These are phyloP conservation scores for Dinothrombium tinctorium DNA, from an alignment of 1,140 invertebrate species.

Conservation along the genomic window DNA sequence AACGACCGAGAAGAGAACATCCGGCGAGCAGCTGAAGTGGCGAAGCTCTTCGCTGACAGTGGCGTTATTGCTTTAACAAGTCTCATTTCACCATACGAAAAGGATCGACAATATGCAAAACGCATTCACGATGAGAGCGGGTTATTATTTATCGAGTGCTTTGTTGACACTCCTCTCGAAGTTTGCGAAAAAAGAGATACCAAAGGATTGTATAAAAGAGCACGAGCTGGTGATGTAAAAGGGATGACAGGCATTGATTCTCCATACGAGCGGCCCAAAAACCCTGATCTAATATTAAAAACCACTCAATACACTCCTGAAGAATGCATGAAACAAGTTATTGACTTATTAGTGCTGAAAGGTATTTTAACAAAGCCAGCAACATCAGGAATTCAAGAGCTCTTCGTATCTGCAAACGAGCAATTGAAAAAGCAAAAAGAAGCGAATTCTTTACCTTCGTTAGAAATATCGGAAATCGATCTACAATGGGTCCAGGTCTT, in stretches of 20 bases:
- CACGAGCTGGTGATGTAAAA: constrained; percentile 71
- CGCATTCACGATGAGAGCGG: constrained; percentile 62
- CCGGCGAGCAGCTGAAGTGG: constrained; percentile 77
- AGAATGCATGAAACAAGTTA: constrained; percentile 52
- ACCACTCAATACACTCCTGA: constrained; percentile 53
- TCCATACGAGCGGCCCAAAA: constrained; percentile 63
- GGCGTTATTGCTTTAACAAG: constrained; percentile 84
- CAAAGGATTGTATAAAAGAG: constrained; percentile 95
- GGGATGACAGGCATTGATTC: constrained; percentile 97
- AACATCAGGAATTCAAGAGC: constrained; percentile 35
- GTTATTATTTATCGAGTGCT: constrained; percentile 86
- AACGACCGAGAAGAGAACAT: constrained; percentile 96
- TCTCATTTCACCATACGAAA: constrained; percentile 88
- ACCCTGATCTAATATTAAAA: constrained; percentile 62
- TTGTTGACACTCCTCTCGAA: constrained; percentile 76
- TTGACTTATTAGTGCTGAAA: constrained; percentile 34
- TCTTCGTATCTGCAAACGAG: constrained; percentile 49
- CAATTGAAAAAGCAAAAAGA: constrained; percentile 37
- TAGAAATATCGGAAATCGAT: constrained; percentile 45
- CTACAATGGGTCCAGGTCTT: constrained; percentile 88
- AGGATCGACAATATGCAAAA: constrained; percentile 68
- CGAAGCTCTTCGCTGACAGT: constrained; percentile 89
- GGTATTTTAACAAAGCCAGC: background rate
- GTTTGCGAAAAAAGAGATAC: constrained; percentile 87
- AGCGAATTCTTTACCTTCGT: constrained; percentile 33